phyloP scores from a whole-genome alignment of 2,888 invertebrate genomes.

The Syritta pipiens region DNA sequence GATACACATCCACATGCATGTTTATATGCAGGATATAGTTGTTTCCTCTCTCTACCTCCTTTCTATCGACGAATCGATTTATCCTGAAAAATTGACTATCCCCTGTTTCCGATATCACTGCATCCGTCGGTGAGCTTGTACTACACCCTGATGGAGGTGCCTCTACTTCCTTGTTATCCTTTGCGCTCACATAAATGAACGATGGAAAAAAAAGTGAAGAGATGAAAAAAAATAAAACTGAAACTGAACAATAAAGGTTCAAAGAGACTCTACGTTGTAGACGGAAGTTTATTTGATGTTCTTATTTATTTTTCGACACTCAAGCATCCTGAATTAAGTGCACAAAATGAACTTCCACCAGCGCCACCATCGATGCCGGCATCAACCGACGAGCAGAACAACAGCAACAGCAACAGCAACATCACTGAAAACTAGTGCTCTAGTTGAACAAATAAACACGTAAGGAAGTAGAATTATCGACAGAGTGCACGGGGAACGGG shows the following conservation, averaged over 20 bases:
- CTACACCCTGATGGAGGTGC: constrained; percentile 31
- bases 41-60: constrained; percentile 30
- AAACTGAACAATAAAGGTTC: constrained; percentile 45
- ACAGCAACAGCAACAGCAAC: neutral
- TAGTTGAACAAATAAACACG: constrained; percentile 60
- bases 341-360: constrained; percentile 36
- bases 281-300: constrained; percentile 67
- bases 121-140: constrained; percentile 48
- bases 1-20: no score
- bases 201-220: neutral
- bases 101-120: constrained; percentile 32
- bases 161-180: constrained; percentile 44
- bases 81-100: constrained; percentile 57
- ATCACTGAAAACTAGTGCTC: constrained; percentile 14
- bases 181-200: constrained; percentile 22
- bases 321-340: constrained; percentile 66
- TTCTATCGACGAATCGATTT: constrained; percentile 63
- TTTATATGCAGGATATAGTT: constrained; percentile 29
- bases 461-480: constrained; percentile 37
- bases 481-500: neutral
- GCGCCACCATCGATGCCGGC: constrained; percentile 6
- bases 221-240: neutral
- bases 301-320: constrained; percentile 67
- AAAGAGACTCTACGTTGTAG: constrained; percentile 48
- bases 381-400: neutral